A percentile compares a stretch with the other conserved stretches of the same genome.
Evolutionary conservation across 30 jellyfish, hydroid and myxozoan genomes (phyloP).

Genomic region (Cassiopea xamachana): DNA sequence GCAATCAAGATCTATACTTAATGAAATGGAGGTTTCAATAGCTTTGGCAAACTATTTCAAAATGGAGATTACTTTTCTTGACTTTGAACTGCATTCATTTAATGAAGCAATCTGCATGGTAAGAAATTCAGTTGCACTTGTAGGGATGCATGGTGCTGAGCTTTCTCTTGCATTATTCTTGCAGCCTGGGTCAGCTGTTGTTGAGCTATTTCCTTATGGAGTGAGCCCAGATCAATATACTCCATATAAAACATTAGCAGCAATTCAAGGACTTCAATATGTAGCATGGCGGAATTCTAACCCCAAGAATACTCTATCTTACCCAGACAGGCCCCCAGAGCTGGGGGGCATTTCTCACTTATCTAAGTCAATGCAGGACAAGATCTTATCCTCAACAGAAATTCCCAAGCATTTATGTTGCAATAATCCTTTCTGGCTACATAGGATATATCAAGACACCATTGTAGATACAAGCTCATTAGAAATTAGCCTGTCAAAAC

Average conservation of each 20-base stretch:
- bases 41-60: slow-evolving; percentile 67
- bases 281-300: slow-evolving; percentile 71
- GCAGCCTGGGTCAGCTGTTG: slow-evolving; percentile 60
- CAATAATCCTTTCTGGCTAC: slow-evolving; percentile 88
- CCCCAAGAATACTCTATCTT: slow-evolving; percentile 34
- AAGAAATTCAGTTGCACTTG: slow-evolving; percentile 62
- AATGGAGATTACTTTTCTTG: slow-evolving; percentile 52
- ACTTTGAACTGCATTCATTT: slow-evolving; percentile 42
- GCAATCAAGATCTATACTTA: slow-evolving; percentile 64
- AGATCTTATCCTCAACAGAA: slow-evolving; percentile 24
- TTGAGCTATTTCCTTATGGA: slow-evolving; percentile 93
- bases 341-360: slow-evolving; percentile 86
- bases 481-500: background rate
- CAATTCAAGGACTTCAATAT: slow-evolving; percentile 50
- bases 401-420: slow-evolving; percentile 89
- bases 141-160: slow-evolving; percentile 98
- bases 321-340: slow-evolving; percentile 71
- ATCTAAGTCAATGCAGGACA: slow-evolving; percentile 38
- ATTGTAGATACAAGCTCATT: slow-evolving; percentile 71
- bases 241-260: slow-evolving; percentile 87
- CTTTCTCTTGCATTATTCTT: slow-evolving; percentile 73
- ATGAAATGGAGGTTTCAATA: slow-evolving; percentile 78
- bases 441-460: slow-evolving; percentile 93
- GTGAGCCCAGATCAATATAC: slow-evolving; percentile 84
- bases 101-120: slow-evolving; percentile 58